Percentiles rank a stretch among this genome's conserved stretches.
phyloP scores from a whole-genome alignment of 64 coral and sea anemone genomes.

The Actinia equina region DNA sequence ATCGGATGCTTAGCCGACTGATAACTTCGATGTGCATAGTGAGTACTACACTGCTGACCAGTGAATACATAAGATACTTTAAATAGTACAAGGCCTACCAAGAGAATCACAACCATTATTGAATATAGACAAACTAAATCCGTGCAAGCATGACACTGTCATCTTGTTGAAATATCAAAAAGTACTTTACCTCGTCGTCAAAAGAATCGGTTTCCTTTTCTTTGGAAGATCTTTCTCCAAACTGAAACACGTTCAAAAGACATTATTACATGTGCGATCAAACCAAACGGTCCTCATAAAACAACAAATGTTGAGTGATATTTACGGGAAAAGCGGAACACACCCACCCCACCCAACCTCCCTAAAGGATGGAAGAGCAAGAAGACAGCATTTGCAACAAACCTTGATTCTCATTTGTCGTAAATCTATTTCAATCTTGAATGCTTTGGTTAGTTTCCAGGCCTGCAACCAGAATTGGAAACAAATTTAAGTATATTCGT shows the following conservation, averaged over 20 bases:
- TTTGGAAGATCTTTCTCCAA: constrained; percentile 73
- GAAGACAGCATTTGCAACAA: not conserved
- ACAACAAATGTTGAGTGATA: no score
- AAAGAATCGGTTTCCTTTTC: constrained; percentile 96
- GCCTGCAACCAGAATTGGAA: constrained; percentile 21
- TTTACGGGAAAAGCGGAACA: no score
- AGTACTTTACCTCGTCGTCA: constrained; percentile 66
- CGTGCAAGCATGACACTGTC: no score
- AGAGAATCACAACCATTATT: not conserved
- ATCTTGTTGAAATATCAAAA: not conserved
- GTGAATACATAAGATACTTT: constrained; percentile 43
- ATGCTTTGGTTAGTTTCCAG: constrained; percentile 74
- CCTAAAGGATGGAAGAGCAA: no score
- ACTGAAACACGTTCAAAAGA: constrained; percentile 23
- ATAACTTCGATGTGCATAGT: not conserved
- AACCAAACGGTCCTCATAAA: not conserved
- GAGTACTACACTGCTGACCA: constrained; percentile 57
- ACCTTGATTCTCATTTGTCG: constrained; percentile 35
- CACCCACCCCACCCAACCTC: no score
- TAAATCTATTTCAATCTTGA: constrained; percentile 19
- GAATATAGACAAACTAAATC: no score
- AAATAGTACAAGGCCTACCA: constrained; percentile 51
- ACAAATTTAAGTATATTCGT: not conserved
- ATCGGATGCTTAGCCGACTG: no score
- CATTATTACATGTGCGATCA: not conserved